Evolutionary conservation across 2,888 invertebrate genomes (phyloP).

Genomic region (Macrosoma leucophasiata): DNA sequence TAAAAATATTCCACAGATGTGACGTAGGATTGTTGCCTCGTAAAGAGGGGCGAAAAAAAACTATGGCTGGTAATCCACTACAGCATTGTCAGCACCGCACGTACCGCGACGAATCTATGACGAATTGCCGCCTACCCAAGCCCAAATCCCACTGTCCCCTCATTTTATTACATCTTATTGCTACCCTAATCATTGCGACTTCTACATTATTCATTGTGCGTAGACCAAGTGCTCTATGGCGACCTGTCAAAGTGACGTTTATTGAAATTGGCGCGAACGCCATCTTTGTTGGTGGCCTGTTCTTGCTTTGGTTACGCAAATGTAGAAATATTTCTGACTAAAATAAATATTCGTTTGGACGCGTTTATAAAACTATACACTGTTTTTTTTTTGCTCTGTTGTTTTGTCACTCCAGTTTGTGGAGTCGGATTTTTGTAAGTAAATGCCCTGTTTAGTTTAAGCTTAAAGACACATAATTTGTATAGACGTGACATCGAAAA

Average conservation of each 20-base stretch:
- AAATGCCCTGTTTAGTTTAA: no score
- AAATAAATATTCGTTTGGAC: no score
- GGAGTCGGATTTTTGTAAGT: no score
- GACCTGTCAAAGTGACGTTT: conserved; percentile 19
- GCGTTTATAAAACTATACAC: no score
- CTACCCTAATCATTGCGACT: conserved; percentile 23
- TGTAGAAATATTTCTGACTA: no score
- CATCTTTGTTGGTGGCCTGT: not conserved
- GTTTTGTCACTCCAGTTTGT: no score
- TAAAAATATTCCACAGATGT: no score
- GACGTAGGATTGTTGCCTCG: no score
- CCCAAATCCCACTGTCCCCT: conserved; percentile 35
- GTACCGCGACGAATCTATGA: conserved; percentile 54
- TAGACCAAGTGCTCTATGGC: conserved; percentile 29
- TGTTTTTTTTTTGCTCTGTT: no score
- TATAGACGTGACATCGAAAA: no score
- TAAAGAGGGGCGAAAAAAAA: conserved; percentile 19
- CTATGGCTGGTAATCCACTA: conserved; percentile 28
- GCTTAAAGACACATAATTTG: no score
- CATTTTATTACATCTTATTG: conserved; percentile 51
- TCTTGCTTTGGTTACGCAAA: no score
- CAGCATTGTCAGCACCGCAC: conserved; percentile 32
- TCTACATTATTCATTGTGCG: conserved; percentile 60
- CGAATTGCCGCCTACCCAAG: conserved; percentile 47
- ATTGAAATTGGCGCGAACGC: conserved; percentile 16